These are phyloP conservation scores for Meandrina meandrites DNA, from an alignment of 92 coral and sea anemone species.

Conservation along the genomic window DNA sequence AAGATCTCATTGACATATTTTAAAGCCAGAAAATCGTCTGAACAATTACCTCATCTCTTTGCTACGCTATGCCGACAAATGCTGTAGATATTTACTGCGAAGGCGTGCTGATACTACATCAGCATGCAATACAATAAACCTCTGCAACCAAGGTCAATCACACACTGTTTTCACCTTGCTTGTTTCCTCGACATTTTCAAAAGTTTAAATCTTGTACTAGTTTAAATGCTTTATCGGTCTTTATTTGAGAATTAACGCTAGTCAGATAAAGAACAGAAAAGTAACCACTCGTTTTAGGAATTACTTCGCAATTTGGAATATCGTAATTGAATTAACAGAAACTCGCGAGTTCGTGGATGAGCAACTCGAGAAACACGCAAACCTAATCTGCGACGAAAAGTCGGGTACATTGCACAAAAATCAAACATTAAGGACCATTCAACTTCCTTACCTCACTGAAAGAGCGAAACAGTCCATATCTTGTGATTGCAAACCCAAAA, in stretches of 20 bases:
- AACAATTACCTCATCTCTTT: neutral
- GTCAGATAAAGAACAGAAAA: neutral
- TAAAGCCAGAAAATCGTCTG: neutral
- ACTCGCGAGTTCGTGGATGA: neutral
- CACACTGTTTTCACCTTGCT: neutral
- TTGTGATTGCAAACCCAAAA: neutral
- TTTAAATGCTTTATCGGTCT: no score
- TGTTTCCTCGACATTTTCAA: neutral
- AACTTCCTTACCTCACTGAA: neutral
- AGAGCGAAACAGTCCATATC: neutral
- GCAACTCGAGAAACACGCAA: neutral
- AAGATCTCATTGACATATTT: neutral
- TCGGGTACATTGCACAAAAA: no score
- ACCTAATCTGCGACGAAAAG: neutral
- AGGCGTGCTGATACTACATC: neutral
- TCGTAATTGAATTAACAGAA: neutral
- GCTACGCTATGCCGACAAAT: neutral
- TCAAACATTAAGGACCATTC: neutral
- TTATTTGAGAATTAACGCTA: no score
- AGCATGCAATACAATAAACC: neutral
- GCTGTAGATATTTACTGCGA: neutral
- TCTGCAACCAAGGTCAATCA: neutral
- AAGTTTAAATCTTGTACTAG: neutral
- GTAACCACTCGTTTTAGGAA: neutral
- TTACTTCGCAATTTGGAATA: neutral